Evolutionary conservation across 2,888 invertebrate species (phyloP), one percentile per base, ranked within the genome.

Genomic region (Sipha maydis): DNA sequence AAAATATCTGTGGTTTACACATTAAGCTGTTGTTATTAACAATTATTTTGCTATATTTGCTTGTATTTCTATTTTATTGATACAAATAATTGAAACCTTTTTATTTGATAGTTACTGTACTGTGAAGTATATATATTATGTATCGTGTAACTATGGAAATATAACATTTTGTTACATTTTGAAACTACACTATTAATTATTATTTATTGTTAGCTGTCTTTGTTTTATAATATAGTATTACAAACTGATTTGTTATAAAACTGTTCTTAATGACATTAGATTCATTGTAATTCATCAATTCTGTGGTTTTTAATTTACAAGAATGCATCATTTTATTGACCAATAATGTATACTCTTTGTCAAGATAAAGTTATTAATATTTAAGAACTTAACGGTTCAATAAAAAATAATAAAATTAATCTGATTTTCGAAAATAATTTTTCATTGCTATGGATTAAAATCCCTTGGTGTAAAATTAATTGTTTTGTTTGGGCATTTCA

Each of bases 171-270:
- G 67, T 77, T 85, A 69, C n/a, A n/a, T n/a, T 85, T 69, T 82
- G 31, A 67, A 75, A 82, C 54, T 28, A 54, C 61, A 61, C 48
- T 75, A 48, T 82, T 85, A 85, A 69, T 85, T 85, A 85, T 88
- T 75, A 80, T 80, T 88, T 82, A 88, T 75, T 48, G 80, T 88
- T 61, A 61, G 76, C 71, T 73, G 67, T 67, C 82, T 75, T 73
- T 73, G n/a, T 77, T 85, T 83, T 67, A 54, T 48, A 19, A 14
- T 61, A 67, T 76, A 31, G 9, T 48, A 48, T 78, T 48, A 54
- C 17, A 34, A 48, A n/a, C 31, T 48, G 34, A 78, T 85, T 69
- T 41, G 25, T 77, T 67, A 31, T 77, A 69, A 28, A 48, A 69
- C 69, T 48, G 69, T n/a, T 8, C n/a, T 41, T 61, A 9, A 0